Conservation (phyloP, 1,140 invertebrate genomes). For the Alviniconcha marisindica region DNA sequence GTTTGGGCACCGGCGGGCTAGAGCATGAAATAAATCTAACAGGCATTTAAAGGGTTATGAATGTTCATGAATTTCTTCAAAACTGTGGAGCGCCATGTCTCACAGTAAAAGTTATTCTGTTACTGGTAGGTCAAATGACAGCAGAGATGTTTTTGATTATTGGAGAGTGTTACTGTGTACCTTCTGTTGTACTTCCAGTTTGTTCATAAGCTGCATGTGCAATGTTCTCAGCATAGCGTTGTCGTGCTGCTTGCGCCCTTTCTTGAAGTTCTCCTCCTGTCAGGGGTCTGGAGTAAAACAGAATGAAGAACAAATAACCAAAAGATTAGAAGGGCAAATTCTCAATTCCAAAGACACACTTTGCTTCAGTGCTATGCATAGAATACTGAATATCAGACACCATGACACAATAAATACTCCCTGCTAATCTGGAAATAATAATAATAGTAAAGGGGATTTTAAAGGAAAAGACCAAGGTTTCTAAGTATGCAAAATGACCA, state of each 20-base stretch:
- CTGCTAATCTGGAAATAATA: too few species aligned
- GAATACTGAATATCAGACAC: background rate
- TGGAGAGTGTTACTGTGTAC: too few species aligned
- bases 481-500: background rate
- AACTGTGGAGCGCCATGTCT: too few species aligned
- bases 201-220: conserved; percentile 21
- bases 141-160: too few species aligned
- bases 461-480: background rate
- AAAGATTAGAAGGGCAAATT: background rate
- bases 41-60: too few species aligned
- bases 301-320: conserved; percentile 77
- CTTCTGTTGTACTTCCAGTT: too few species aligned
- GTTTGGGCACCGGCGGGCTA: too few species aligned
- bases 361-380: too few species aligned
- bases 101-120: too few species aligned
- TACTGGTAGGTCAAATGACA: too few species aligned
- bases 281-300: conserved; percentile 78
- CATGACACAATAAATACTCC: background rate
- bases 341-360: background rate
- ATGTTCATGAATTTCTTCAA: too few species aligned
- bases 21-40: too few species aligned
- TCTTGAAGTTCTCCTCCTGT: conserved; percentile 86
- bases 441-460: background rate
- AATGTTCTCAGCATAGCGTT: conserved; percentile 69
- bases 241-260: conserved; percentile 83